These are phyloP conservation scores for Odontamblyopus lacepedii DNA, from an alignment of 2,797 vertebrate genomes.

Conservation along the genomic window DNA sequence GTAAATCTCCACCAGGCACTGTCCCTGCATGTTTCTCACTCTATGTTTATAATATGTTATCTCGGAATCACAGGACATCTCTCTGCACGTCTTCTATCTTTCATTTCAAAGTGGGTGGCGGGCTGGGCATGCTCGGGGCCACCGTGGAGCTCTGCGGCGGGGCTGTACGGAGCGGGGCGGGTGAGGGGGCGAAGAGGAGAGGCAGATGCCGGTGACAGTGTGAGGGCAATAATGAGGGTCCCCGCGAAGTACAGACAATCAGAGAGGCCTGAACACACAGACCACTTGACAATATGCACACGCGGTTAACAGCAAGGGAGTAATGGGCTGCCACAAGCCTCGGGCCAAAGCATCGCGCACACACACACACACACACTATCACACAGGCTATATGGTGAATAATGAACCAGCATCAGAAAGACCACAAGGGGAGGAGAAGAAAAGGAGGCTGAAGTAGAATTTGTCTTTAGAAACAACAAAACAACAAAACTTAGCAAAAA, in stretches of 20 bases:
- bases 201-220: conserved; percentile 70
- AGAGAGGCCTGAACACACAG: conserved; percentile 57
- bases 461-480: conserved; percentile 24
- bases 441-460: conserved; percentile 32
- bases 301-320: conserved; percentile 58
- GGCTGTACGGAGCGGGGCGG: conserved; percentile 12
- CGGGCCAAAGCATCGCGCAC: conserved; percentile 38
- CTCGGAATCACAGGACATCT: conserved; percentile 9
- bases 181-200: conserved; percentile 21
- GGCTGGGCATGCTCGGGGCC: conserved; percentile 17
- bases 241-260: conserved; percentile 63
- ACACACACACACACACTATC: conserved; percentile 13
- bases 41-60: neutral
- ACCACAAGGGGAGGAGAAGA: conserved; percentile 35
- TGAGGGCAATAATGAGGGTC: conserved; percentile 68
- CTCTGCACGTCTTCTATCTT: conserved; percentile 9
- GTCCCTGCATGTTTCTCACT: too few species aligned
- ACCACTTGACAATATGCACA: conserved; percentile 28
- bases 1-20: neutral
- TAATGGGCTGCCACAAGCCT: conserved; percentile 71
- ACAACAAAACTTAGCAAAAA: conserved; percentile 6
- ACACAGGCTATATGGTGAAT: conserved; percentile 34
- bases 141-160: conserved; percentile 7
- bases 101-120: conserved; percentile 16
- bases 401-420: conserved; percentile 42